Evolutionary conservation across 2,797 vertebrate species (phyloP).

Genomic region (Coendou prehensilis): DNA sequence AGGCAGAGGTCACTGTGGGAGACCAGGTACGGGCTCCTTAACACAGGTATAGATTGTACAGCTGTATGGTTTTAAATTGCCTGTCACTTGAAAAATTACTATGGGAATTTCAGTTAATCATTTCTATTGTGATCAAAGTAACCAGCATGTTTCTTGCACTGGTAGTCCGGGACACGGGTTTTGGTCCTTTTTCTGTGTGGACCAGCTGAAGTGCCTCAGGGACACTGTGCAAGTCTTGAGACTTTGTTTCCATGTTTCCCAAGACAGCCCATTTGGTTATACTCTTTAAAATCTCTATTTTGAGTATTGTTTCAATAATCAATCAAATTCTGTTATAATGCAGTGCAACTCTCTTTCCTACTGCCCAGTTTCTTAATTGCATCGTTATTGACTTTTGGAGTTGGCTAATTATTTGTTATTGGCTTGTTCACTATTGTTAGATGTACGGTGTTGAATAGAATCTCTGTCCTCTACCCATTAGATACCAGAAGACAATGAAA

Average conservation of each 20-base stretch:
- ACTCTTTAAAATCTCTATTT: not conserved
- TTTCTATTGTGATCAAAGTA: not conserved
- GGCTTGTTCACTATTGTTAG: rapidly evolving
- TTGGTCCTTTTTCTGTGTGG: not conserved
- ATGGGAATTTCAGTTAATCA: not conserved
- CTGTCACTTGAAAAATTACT: slow-evolving; percentile 29
- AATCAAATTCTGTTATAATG: not conserved
- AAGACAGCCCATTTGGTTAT: not conserved
- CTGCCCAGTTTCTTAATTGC: not conserved
- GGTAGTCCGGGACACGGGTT: not conserved
- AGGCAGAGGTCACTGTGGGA: not conserved
- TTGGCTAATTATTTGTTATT: slow-evolving; percentile 2
- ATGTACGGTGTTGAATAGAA: not conserved
- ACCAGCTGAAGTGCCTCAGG: not conserved
- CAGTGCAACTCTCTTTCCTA: not conserved
- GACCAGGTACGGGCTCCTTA: not conserved
- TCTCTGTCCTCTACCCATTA: not conserved
- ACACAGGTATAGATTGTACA: not conserved
- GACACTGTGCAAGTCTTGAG: not conserved
- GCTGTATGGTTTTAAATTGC: not conserved
- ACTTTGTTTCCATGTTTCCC: not conserved
- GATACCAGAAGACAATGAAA: not conserved
- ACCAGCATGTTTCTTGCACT: not conserved
- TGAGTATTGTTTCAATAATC: not conserved
- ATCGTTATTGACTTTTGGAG: not conserved